Percentiles rank a stretch among this genome's conserved stretches.
Evolutionary conservation across 2,888 invertebrate genomes (phyloP).

Genomic region (Philhelius pedissequus): DNA sequence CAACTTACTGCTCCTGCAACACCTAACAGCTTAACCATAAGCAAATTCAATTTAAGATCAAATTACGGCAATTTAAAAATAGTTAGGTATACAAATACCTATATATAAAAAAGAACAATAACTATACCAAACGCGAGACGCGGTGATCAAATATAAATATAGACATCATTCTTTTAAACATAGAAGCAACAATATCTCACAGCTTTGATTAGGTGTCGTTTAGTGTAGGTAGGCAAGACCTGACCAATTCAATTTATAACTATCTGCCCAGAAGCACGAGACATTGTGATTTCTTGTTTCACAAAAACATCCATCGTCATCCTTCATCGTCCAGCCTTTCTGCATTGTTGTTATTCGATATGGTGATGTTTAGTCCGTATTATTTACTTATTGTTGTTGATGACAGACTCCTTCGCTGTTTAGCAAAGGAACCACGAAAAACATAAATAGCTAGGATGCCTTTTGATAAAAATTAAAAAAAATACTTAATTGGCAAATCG

Average conservation of each 20-base stretch:
- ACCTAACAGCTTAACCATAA: slow-evolving; percentile 32
- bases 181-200: neutral
- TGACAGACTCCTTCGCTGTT: slow-evolving; percentile 7
- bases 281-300: slow-evolving; percentile 31
- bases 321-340: neutral
- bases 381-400: neutral
- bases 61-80: slow-evolving; percentile 31
- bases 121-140: neutral
- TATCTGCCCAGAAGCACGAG: slow-evolving; percentile 32
- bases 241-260: neutral
- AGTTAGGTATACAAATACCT: too few relatives aligned
- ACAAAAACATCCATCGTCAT: neutral
- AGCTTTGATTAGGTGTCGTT: neutral
- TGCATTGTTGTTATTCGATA: slow-evolving; percentile 38
- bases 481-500: slow-evolving; percentile 41
- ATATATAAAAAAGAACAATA: neutral
- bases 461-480: neutral
- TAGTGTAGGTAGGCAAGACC: neutral
- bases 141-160: neutral
- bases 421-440: slow-evolving; percentile 4
- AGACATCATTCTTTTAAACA: neutral
- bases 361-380: slow-evolving; percentile 18
- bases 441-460: slow-evolving; percentile 41
- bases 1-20: slow-evolving; percentile 42
- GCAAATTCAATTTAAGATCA: slow-evolving; percentile 35